Base-by-base conservation (phyloP, 2,888 invertebrate species). In the Andrena camellia region DNA sequence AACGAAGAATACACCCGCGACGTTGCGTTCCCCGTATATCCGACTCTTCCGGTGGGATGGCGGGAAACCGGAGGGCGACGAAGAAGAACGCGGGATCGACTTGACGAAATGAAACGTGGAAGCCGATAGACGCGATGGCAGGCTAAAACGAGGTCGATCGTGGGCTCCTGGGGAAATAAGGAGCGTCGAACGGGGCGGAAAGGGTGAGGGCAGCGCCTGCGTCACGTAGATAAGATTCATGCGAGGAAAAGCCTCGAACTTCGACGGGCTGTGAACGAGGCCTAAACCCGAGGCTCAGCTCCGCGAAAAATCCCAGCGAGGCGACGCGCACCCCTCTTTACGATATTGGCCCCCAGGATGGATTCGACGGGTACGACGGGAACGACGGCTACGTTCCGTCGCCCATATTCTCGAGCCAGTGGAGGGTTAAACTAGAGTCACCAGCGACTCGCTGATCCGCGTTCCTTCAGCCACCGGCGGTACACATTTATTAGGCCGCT, bases 141-240 rank as follows among this genome's bases (percentile, higher is more conserved):
- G 74, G 71, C 78, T 82, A 78, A 83, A 88, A 85, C 81, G 86
- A 74, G 85, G 87, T 84, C 86, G 84, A 85, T 85, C 82, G 88
- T 75, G 66, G 66, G 78, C 70, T 80, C 72, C 68, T 74, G 87
- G 82, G 81, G 78, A 85, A 78, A 81, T 79, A 83, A 82, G 85
- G 85, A 86, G 57, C 69, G 67, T 31, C 20, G 62, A 8, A 60
- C n/a, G 20, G 7, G 35, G 48, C 3, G 54, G 54, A 50, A 17
- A 20, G 33, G 73, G 66, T 62, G 78, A 59, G 68, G 63, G 23
- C 72, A 68, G 77, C 63, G 89, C 88, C 90, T 90, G 90, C 85
- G 84, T 90, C 84, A 81, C 88, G 88, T 84, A 89, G 89, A 90
- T 90, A 90, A 89, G 86, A 90, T 90, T 90, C 90, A 88, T 84